Percentiles rank a stretch among this genome's conserved stretches.
Conservation (phyloP, 1,140 invertebrate genomes). For the Sitophilus oryzae region DNA sequence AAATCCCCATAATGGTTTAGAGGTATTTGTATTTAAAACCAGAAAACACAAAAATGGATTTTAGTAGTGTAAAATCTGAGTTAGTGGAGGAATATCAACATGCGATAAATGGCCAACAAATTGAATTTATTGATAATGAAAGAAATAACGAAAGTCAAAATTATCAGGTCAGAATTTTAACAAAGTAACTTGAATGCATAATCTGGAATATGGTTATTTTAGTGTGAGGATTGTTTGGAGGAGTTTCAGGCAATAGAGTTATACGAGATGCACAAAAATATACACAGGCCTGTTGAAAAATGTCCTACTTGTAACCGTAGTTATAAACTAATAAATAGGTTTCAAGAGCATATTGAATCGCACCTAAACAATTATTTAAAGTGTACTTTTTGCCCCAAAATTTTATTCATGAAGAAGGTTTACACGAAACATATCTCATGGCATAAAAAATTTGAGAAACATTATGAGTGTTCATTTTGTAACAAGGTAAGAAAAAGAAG, state of each 20-base stretch:
- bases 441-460: background rate
- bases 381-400: constrained; percentile 1
- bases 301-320: background rate
- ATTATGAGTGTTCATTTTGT: background rate
- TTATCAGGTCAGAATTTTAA: too few relatives aligned
- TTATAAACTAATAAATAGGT: background rate
- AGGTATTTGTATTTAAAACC: too few relatives aligned
- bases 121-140: too few relatives aligned
- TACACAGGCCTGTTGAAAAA: background rate
- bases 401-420: background rate
- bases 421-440: background rate
- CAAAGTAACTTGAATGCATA: too few relatives aligned
- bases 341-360: background rate
- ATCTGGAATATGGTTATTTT: background rate
- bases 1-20: too few relatives aligned
- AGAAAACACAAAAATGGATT: too few relatives aligned
- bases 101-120: too few relatives aligned
- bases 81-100: too few relatives aligned
- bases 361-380: constrained; percentile 1
- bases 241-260: background rate
- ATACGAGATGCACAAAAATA: background rate
- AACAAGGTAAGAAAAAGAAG: too few relatives aligned
- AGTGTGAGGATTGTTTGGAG: background rate
- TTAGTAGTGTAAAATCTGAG: too few relatives aligned
- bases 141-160: too few relatives aligned